These are phyloP conservation scores for Anarhynchus alexandrinus DNA, from an alignment of 2,113 vertebrate genomes.

Conservation along the genomic window DNA sequence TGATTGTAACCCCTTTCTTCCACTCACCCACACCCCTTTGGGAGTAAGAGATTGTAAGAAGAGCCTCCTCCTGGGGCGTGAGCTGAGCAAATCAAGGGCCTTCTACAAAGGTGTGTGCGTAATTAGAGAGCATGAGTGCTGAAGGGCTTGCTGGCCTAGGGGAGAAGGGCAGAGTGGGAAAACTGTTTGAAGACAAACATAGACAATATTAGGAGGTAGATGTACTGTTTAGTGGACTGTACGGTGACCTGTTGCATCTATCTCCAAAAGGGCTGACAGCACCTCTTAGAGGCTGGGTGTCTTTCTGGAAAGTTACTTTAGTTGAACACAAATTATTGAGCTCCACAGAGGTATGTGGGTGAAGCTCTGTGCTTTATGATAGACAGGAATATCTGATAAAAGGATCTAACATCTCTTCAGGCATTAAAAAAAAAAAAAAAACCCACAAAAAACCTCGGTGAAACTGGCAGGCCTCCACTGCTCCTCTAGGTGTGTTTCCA, in stretches of 20 bases:
- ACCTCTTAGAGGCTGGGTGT: background rate
- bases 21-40: background rate
- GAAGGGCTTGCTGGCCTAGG: background rate
- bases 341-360: background rate
- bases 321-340: background rate
- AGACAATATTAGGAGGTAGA: background rate
- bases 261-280: background rate
- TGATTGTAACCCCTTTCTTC: background rate
- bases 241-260: rapidly evolving
- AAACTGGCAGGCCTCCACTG: background rate
- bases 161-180: background rate
- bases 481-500: background rate
- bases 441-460: background rate
- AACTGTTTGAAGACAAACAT: background rate
- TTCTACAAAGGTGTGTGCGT: rapidly evolving
- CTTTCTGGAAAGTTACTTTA: background rate
- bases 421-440: background rate
- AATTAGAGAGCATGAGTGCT: background rate
- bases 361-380: background rate
- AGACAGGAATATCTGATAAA: background rate
- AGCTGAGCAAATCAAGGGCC: background rate
- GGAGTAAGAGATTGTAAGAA: background rate
- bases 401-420: background rate
- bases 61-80: background rate
- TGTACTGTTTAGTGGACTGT: background rate